Evolutionary conservation across 2,797 vertebrate species (phyloP).

Genomic region (Gobio occitaniae): DNA sequence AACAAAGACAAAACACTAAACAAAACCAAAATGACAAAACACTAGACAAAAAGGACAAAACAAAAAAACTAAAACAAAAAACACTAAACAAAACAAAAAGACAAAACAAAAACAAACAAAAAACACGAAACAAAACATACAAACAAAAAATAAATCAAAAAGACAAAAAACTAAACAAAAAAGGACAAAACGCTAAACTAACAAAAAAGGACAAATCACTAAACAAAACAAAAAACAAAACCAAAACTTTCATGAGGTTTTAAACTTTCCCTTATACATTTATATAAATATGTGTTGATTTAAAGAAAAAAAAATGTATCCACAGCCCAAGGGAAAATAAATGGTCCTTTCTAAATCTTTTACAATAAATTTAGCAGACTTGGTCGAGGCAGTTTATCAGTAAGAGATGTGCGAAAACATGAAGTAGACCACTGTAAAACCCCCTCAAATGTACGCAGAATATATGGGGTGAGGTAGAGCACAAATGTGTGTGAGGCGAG

Average conservation of each 20-base stretch:
- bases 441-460: neutral
- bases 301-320: neutral
- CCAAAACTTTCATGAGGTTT: too few species aligned
- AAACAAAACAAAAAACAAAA: neutral
- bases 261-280: neutral
- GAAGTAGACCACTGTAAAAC: neutral
- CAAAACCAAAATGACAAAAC: too few species aligned
- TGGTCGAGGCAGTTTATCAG: neutral
- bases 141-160: neutral
- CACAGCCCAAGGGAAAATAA: neutral
- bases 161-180: too few species aligned
- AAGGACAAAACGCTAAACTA: too few species aligned
- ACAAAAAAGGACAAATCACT: neutral
- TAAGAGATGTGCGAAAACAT: neutral
- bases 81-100: neutral
- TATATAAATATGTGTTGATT: neutral
- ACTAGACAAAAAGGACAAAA: too few species aligned
- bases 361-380: neutral
- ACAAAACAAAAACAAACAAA: neutral
- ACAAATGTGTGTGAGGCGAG: conserved; percentile 3
- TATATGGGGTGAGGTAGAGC: conserved; percentile 23
- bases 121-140: neutral
- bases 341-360: neutral
- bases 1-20: too few species aligned
- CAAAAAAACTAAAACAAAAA: neutral